A percentile compares a stretch with the other conserved stretches of the same genome.
phyloP scores from a whole-genome alignment of 2,888 invertebrate genomes.

The Conus canariensis region DNA sequence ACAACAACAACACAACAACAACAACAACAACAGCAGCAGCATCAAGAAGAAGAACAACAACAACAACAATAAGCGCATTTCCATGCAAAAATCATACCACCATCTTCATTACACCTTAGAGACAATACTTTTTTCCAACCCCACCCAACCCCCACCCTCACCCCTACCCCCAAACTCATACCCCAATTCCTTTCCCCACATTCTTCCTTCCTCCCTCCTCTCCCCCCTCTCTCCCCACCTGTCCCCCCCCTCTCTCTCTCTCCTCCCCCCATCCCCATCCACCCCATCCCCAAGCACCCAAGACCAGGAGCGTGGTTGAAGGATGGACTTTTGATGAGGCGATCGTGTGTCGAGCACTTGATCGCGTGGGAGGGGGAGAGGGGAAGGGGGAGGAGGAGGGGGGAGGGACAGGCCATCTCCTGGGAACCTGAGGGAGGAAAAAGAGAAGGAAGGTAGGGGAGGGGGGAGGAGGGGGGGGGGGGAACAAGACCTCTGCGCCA shows the following conservation, averaged over 20 bases:
- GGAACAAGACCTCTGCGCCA: too few species aligned
- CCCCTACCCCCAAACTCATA: neutral
- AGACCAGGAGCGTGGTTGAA: neutral
- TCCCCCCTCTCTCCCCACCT: neutral
- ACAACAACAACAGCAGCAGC: too few species aligned
- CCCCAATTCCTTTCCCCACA: neutral
- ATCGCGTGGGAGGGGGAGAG: neutral
- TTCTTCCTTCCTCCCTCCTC: neutral
- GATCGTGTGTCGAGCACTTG: constrained; percentile 28
- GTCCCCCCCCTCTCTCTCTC: neutral
- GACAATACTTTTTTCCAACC: neutral
- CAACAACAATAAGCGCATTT: too few species aligned
- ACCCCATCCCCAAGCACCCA: neutral
- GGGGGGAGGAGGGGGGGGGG: too few species aligned
- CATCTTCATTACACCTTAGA: too few species aligned
- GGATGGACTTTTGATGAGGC: constrained; percentile 33
- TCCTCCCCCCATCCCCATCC: neutral
- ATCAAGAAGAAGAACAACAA: too few species aligned
- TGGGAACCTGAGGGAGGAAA: neutral
- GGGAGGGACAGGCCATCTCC: neutral
- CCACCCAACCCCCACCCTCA: neutral
- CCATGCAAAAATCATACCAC: too few species aligned
- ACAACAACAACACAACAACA: neutral
- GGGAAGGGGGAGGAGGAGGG: neutral
- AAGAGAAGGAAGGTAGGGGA: neutral